These are phyloP conservation scores for Cataglyphis hispanica DNA, from an alignment of 1,140 invertebrate genomes.

Conservation along the genomic window DNA sequence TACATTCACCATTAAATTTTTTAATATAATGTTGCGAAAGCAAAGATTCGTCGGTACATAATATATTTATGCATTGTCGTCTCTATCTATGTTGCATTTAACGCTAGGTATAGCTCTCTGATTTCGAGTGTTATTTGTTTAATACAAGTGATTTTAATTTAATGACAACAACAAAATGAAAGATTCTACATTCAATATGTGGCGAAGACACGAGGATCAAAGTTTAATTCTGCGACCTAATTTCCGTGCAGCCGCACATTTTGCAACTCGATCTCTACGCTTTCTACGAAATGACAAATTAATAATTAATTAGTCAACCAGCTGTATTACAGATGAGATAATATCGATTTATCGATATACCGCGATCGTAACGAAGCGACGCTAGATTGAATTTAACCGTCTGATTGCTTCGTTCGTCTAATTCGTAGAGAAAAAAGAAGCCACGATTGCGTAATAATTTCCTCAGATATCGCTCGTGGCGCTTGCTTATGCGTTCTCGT, in stretches of 20 bases:
- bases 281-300: slow-evolving; percentile 30
- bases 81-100: slow-evolving; percentile 11
- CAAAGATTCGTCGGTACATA: not conserved
- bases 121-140: slow-evolving; percentile 47
- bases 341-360: not conserved
- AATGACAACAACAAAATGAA: slow-evolving; percentile 16
- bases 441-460: slow-evolving; percentile 36
- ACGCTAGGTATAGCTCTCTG: slow-evolving; percentile 1
- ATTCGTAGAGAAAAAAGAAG: not conserved
- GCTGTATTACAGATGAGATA: not conserved
- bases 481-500: slow-evolving; percentile 20
- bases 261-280: slow-evolving; percentile 7
- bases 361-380: not conserved
- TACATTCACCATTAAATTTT: not conserved
- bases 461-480: slow-evolving; percentile 15
- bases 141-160: slow-evolving; percentile 13
- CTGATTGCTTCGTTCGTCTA: slow-evolving; percentile 1
- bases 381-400: not conserved
- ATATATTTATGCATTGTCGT: not conserved
- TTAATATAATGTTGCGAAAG: not conserved
- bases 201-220: slow-evolving; percentile 24
- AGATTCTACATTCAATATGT: slow-evolving; percentile 44
- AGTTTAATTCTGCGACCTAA: slow-evolving; percentile 51
- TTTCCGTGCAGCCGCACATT: slow-evolving; percentile 10
- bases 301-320: slow-evolving; percentile 27